These are phyloP conservation scores for Pseudococcus longispinus DNA, from an alignment of 2,888 invertebrate species.

Conservation along the genomic window DNA sequence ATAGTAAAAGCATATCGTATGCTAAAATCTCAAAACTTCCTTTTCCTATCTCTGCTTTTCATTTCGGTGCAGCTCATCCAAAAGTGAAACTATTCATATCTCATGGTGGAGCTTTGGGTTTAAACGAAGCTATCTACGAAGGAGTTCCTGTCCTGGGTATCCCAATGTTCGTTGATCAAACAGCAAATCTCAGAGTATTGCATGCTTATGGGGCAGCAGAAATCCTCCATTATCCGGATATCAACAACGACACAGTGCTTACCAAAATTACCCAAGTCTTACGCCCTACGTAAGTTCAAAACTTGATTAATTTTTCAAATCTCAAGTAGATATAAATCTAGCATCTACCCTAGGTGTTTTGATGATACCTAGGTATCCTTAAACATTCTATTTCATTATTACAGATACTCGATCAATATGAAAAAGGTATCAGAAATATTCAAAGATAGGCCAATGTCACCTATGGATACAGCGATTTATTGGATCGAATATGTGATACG, in stretches of 20 bases:
- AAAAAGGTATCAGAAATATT: slow-evolving; percentile 64
- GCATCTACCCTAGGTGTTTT: no score
- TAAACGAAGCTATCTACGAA: slow-evolving; percentile 64
- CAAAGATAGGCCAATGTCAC: slow-evolving; percentile 68
- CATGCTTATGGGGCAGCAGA: slow-evolving; percentile 63
- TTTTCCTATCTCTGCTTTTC: no score
- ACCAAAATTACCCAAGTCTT: slow-evolving; percentile 62
- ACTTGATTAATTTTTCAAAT: no score
- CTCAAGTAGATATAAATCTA: no score
- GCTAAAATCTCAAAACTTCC: no score
- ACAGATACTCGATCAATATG: slow-evolving; percentile 61
- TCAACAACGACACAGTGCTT: slow-evolving; percentile 63
- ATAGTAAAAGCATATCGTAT: no score
- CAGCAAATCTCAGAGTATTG: slow-evolving; percentile 63
- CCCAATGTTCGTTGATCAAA: slow-evolving; percentile 65
- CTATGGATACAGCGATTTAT: slow-evolving; percentile 70
- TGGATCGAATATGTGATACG: slow-evolving; percentile 72
- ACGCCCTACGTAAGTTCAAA: slow-evolving; percentile 62
- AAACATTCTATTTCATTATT: no score
- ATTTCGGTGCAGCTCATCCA: slow-evolving; percentile 62
- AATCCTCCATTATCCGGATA: slow-evolving; percentile 62
- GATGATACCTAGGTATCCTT: no score
- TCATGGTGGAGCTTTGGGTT: slow-evolving; percentile 64
- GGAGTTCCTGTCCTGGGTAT: slow-evolving; percentile 65
- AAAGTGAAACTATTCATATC: slow-evolving; percentile 65